These are phyloP conservation scores for Stegostoma tigrinum DNA, from an alignment of 2,113 vertebrate species.

Conservation along the genomic window DNA sequence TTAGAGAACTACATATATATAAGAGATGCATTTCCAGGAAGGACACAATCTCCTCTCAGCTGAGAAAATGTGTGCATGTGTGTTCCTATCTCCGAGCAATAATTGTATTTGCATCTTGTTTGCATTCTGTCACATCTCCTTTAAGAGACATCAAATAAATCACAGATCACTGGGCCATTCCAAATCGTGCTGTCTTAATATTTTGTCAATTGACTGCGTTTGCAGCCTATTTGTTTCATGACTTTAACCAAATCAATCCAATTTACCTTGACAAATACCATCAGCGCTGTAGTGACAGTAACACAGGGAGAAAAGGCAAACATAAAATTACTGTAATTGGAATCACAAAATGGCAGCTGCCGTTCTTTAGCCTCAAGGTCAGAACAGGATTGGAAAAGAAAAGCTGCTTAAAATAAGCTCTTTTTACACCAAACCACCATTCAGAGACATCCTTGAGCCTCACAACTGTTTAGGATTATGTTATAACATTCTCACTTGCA, in stretches of 20 bases:
- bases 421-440: too few species aligned
- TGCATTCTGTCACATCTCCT: not conserved
- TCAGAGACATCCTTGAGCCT: not conserved
- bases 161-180: not conserved
- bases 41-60: not conserved
- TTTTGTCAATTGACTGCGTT: slow-evolving; percentile 26
- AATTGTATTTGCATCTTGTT: not conserved
- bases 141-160: not conserved
- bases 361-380: not conserved
- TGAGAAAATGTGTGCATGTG: not conserved
- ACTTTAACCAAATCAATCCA: slow-evolving; percentile 34
- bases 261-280: slow-evolving; percentile 35
- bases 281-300: not conserved
- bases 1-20: too few species aligned
- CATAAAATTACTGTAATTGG: slow-evolving; percentile 30
- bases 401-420: not conserved
- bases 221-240: slow-evolving; percentile 34
- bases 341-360: slow-evolving; percentile 32
- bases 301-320: slow-evolving; percentile 19
- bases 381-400: not conserved
- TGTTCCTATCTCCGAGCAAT: not conserved
- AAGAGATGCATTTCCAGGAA: not conserved
- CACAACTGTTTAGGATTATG: too few species aligned
- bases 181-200: not conserved
- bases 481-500: not conserved